Evolutionary conservation across 1,140 invertebrate genomes (phyloP), one percentile per base, ranked within the genome.

Genomic region (Bombus balteatus): DNA sequence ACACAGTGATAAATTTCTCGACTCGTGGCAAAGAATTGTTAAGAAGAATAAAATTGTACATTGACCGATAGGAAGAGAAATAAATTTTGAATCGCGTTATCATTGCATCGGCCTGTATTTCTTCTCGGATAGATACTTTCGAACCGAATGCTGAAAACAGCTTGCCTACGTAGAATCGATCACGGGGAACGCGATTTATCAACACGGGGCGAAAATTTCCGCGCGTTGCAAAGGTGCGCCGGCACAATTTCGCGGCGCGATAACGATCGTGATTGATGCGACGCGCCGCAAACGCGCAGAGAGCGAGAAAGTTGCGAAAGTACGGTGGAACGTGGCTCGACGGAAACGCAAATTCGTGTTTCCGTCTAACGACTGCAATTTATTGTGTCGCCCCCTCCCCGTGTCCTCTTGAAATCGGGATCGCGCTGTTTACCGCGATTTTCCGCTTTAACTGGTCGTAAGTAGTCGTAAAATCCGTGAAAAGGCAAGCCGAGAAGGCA

Each of bases 331-430:
- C 71, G 37, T 43, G 32, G 43, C 41, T 12, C 15, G n/a, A 43
- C 39, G 43, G 34, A 25, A 82, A 75, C 71, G 81, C 81, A 75
- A 82, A 83, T 78, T 70, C 82, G 62, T 34, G 82, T 78, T 83
- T 39, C 74, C 43, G 73, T n/a, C 47, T 78, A 83, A 83, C 83
- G 82, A 84, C 83, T 65, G 83, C 88, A 72, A 89, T 85, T 83
- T 78, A 72, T 80, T 22, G 87, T 59, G 47, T 65, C 57, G 28
- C 34, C 22, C 47, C n/a, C 12, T n/a, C 39, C 57, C 22, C 41
- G n/a, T 34, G 39, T 47, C 57, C 68, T 32, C 22, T 65, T 25
- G 32, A 74, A 39, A 74, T 65, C 53, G 39, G 39, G 47, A 82
- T 75, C 57, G n/a, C n/a, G 32, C 25, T 47, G 81, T 37, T 47